Percentiles rank a stretch among this genome's conserved stretches.
Evolutionary conservation across 1,140 invertebrate species (phyloP).

Genomic region (Nasonia vitripennis): DNA sequence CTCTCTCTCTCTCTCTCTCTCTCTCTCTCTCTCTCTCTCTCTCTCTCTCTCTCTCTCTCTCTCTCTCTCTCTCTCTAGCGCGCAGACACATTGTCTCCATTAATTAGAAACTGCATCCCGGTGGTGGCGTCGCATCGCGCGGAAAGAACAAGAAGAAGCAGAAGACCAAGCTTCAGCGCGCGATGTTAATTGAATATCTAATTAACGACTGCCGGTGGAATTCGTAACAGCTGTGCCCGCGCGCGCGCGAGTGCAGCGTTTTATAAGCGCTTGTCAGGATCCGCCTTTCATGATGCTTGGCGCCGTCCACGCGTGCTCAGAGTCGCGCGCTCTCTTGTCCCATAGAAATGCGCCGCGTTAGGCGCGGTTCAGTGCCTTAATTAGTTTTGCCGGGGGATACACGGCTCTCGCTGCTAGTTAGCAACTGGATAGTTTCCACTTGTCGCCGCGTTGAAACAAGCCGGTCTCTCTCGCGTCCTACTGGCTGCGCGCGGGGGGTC

Average conservation of each 20-base stretch:
- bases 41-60: background rate
- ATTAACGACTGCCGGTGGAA: constrained; percentile 62
- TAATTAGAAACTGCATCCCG: constrained; percentile 41
- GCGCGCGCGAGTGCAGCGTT: constrained; percentile 14
- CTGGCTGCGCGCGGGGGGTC: background rate
- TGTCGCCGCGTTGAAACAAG: constrained; percentile 41
- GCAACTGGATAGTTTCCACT: constrained; percentile 65
- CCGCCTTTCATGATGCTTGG: background rate
- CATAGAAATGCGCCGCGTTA: constrained; percentile 60
- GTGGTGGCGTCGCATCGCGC: background rate
- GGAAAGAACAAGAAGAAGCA: background rate
- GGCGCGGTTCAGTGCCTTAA: constrained; percentile 64
- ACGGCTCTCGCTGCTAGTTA: constrained; percentile 62
- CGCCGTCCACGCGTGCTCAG: background rate
- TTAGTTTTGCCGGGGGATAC: constrained; percentile 60
- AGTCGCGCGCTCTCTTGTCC: background rate
- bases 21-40: background rate
- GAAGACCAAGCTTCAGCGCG: constrained; percentile 29
- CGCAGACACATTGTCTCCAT: constrained; percentile 13
- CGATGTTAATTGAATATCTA: constrained; percentile 63
- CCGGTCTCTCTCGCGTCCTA: no score
- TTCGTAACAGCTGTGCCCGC: constrained; percentile 49
- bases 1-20: background rate
- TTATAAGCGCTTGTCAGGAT: constrained; percentile 29
- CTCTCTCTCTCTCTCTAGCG: background rate